Evolutionary conservation across 1,140 invertebrate genomes (phyloP).

Genomic region (Sesamia nonagrioides): DNA sequence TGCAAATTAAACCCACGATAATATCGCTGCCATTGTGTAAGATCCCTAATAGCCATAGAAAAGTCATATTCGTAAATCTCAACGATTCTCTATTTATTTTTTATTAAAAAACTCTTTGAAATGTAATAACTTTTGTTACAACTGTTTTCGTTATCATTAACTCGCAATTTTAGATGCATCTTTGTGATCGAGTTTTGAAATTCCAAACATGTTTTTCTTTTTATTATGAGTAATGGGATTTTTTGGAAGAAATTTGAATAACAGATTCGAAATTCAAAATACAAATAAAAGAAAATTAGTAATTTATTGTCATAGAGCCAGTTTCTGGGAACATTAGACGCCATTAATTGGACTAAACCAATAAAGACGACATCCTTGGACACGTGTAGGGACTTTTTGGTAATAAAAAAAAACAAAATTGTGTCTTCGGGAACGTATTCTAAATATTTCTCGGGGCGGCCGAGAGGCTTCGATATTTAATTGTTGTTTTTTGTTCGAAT

Average conservation of each 20-base stretch:
- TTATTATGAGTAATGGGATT: constrained; percentile 38
- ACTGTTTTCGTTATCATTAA: constrained; percentile 22
- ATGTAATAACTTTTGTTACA: constrained; percentile 12
- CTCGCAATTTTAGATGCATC: constrained; percentile 10
- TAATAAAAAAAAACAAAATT: constrained; percentile 69
- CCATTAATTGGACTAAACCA: constrained; percentile 84
- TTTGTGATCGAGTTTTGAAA: constrained; percentile 11
- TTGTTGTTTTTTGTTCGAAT: constrained; percentile 86
- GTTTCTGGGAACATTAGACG: constrained; percentile 72
- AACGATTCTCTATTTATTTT: constrained; percentile 38
- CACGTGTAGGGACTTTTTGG: constrained; percentile 73
- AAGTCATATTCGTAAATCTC: constrained; percentile 47
- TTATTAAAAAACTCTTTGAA: constrained; percentile 25
- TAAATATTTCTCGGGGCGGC: constrained; percentile 82
- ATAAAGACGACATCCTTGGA: constrained; percentile 82
- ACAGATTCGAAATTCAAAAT: constrained; percentile 24
- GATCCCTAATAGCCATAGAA: constrained; percentile 47
- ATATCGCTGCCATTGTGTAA: constrained; percentile 51
- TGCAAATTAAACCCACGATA: constrained; percentile 75
- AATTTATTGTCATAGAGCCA: constrained; percentile 61
- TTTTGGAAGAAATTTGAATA: constrained; percentile 34
- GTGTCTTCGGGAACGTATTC: constrained; percentile 74
- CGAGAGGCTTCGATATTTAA: constrained; percentile 75
- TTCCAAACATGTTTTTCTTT: constrained; percentile 10
- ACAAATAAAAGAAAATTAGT: constrained; percentile 60